Evolutionary conservation across 1,140 invertebrate genomes (phyloP).

Genomic region (Helicoverpa zea): DNA sequence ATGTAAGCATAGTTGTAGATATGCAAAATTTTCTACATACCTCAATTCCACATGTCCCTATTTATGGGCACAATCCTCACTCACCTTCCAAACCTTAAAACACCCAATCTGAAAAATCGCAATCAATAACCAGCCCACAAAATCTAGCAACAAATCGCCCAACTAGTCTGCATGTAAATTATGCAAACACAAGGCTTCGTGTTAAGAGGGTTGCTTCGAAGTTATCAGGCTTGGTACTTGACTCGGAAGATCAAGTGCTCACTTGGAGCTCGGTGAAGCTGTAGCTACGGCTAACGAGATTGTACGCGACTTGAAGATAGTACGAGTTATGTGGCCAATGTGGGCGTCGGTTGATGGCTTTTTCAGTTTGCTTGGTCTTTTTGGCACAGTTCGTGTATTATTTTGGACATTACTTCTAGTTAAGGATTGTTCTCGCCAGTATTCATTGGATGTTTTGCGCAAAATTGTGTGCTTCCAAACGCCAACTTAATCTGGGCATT

Average conservation of each 20-base stretch:
- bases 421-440: no score
- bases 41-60: no score
- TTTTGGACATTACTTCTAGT: no score
- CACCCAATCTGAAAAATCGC: neutral
- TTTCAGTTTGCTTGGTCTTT: neutral
- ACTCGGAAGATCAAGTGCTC: slow-evolving; percentile 51
- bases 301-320: slow-evolving; percentile 33
- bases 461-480: no score
- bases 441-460: no score
- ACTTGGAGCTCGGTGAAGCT: slow-evolving; percentile 15
- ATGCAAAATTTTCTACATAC: no score
- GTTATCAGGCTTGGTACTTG: slow-evolving; percentile 53
- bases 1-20: no score
- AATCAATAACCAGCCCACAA: neutral
- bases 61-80: no score
- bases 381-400: neutral
- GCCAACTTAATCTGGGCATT: no score
- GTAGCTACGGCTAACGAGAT: slow-evolving; percentile 26
- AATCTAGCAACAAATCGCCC: neutral
- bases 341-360: neutral
- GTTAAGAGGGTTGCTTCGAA: slow-evolving; percentile 57
- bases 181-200: slow-evolving; percentile 53
- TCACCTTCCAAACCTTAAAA: neutral
- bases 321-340: neutral
- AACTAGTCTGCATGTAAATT: slow-evolving; percentile 53